Conservation (phyloP, 92 coral and sea anemone genomes). For the Micromussa lordhowensis region DNA sequence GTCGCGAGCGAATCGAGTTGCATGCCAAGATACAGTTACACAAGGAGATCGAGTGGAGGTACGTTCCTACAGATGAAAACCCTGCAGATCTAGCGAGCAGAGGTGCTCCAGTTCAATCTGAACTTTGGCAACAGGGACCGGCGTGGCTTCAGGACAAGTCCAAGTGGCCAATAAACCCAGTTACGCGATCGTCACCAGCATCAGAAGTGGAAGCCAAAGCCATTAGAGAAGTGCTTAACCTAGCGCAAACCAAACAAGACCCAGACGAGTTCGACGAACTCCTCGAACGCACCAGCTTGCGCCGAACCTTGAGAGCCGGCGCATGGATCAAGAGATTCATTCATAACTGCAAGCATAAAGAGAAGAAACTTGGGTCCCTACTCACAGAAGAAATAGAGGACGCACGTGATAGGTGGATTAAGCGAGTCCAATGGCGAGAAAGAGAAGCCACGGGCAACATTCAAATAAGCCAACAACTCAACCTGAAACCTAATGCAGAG, state of each 20-base stretch:
- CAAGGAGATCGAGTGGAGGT: slow-evolving; percentile 40
- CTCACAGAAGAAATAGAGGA: slow-evolving; percentile 19
- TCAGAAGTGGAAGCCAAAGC: slow-evolving; percentile 37
- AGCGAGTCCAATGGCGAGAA: slow-evolving; percentile 21
- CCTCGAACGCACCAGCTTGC: too few species aligned
- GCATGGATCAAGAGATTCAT: too few species aligned
- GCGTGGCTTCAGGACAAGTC: slow-evolving; percentile 21
- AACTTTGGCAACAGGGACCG: slow-evolving; percentile 18
- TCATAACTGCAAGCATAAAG: neutral
- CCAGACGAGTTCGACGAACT: too few species aligned
- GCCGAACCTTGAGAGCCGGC: too few species aligned
- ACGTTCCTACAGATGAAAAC: slow-evolving; percentile 44
- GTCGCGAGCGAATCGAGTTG: slow-evolving; percentile 36
- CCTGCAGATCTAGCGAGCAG: slow-evolving; percentile 69
- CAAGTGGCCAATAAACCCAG: slow-evolving; percentile 29
- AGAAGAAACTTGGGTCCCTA: slow-evolving; percentile 31
- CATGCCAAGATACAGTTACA: slow-evolving; percentile 36
- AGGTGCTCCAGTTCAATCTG: slow-evolving; percentile 27
- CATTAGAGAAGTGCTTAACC: neutral
- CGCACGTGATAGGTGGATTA: slow-evolving; percentile 43
- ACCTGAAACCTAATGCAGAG: too few species aligned
- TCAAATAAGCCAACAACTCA: too few species aligned
- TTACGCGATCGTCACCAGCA: neutral
- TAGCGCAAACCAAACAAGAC: too few species aligned
- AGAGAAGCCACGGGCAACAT: neutral